Conservation (phyloP, 2,797 vertebrate species). For the Jordanella pulchra region DNA sequence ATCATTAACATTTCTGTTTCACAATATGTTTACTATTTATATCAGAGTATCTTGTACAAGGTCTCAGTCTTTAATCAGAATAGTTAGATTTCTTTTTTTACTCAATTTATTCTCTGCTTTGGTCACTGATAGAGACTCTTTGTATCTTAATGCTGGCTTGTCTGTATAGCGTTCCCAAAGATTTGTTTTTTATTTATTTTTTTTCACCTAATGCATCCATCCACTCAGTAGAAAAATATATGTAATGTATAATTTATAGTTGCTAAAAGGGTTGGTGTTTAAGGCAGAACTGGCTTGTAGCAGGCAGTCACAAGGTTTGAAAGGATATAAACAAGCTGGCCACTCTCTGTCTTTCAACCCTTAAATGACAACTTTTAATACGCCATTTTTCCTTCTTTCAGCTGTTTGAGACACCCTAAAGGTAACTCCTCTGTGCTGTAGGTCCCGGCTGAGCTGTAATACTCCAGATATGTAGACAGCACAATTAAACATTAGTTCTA, state of each 20-base stretch:
- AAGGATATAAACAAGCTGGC: slow-evolving; percentile 15
- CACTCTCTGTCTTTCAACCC: slow-evolving; percentile 6
- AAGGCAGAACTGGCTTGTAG: neutral
- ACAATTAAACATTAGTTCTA: no score
- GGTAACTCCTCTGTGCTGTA: neutral
- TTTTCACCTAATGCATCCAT: neutral
- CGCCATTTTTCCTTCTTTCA: neutral
- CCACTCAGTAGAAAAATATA: slow-evolving; percentile 4
- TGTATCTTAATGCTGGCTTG: neutral
- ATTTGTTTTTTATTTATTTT: neutral
- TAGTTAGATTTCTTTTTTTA: neutral
- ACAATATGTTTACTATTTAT: neutral
- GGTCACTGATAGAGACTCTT: neutral
- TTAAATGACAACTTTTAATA: neutral
- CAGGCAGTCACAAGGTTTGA: slow-evolving; percentile 13
- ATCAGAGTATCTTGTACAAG: no score
- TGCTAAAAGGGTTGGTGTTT: slow-evolving; percentile 42
- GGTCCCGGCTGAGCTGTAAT: neutral
- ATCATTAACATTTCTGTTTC: neutral
- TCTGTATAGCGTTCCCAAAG: neutral
- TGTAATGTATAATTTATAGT: slow-evolving; percentile 59
- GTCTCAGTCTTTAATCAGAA: neutral
- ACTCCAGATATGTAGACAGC: neutral
- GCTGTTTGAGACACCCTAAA: neutral
- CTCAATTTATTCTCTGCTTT: neutral